phyloP scores from a whole-genome alignment of 2,113 vertebrate genomes.

The Carollia perspicillata region DNA sequence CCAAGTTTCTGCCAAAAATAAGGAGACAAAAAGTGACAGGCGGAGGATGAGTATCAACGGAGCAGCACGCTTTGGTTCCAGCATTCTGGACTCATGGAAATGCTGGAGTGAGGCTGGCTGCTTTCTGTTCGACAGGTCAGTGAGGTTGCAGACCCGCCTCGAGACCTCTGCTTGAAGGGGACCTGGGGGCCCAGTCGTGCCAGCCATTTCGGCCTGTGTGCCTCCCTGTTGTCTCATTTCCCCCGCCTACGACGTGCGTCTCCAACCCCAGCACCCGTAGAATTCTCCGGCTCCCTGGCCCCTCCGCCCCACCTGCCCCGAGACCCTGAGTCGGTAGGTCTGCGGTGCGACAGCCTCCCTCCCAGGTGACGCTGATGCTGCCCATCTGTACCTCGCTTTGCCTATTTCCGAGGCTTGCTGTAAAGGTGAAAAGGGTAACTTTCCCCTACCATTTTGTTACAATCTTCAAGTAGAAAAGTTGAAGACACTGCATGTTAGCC shows the following conservation, averaged over 20 bases:
- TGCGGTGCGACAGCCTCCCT: no score
- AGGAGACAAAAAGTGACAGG: neutral
- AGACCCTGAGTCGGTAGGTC: no score
- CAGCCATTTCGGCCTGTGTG: neutral
- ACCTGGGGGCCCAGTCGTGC: no score
- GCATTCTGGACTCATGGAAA: neutral
- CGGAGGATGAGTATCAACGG: accelerated
- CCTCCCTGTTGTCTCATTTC: neutral
- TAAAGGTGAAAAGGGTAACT: neutral
- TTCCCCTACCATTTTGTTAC: neutral
- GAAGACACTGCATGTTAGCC: neutral
- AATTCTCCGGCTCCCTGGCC: neutral
- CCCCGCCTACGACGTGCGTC: neutral
- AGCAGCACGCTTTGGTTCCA: neutral
- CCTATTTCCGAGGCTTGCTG: neutral
- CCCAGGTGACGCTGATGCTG: neutral
- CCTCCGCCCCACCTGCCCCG: no score
- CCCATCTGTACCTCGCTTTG: neutral
- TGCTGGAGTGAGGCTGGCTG: neutral
- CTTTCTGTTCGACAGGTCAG: neutral
- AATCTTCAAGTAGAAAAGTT: no score
- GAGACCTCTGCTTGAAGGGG: no score
- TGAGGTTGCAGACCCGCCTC: neutral
- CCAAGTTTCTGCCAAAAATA: constrained; percentile 79
- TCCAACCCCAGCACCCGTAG: accelerated